A percentile compares a stretch with the other conserved stretches of the same genome.
Conservation (phyloP, 2,113 vertebrate genomes). For the Corythoichthys haematopterus region DNA sequence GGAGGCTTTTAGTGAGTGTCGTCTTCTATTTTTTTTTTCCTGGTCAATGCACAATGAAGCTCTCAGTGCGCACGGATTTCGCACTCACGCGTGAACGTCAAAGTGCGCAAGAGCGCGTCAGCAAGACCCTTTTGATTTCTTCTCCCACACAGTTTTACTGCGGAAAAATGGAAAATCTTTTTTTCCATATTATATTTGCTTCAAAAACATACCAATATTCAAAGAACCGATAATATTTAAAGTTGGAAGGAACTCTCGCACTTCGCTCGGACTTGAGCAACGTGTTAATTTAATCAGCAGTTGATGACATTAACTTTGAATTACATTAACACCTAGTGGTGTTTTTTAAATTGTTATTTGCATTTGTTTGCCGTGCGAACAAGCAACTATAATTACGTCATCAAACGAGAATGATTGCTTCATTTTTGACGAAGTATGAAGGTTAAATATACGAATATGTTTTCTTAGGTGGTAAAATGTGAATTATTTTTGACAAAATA, state of each 20-base stretch:
- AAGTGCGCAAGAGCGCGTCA: slow-evolving; percentile 71
- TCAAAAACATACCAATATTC: background rate
- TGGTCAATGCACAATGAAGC: slow-evolving; percentile 69
- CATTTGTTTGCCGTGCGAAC: no score
- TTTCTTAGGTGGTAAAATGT: no score
- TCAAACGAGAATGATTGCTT: no score
- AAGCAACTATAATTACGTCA: no score
- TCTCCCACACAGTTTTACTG: slow-evolving; percentile 25
- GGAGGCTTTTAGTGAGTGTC: background rate
- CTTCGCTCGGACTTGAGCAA: slow-evolving; percentile 24
- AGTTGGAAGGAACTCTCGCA: background rate
- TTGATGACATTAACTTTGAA: slow-evolving; percentile 57
- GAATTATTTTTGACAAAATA: no score
- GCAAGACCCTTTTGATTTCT: slow-evolving; percentile 37
- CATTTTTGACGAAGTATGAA: no score
- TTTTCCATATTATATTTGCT: background rate
- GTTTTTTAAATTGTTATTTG: background rate
- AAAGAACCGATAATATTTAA: background rate
- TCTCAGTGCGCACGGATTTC: slow-evolving; percentile 65
- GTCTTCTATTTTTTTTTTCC: background rate
- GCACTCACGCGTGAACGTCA: slow-evolving; percentile 62
- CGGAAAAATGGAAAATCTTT: slow-evolving; percentile 20
- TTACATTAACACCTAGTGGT: slow-evolving; percentile 36
- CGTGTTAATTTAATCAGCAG: slow-evolving; percentile 54
- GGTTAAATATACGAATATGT: no score